These are phyloP conservation scores for Ophion ventricosus DNA, from an alignment of 2,888 invertebrate genomes.

Conservation along the genomic window DNA sequence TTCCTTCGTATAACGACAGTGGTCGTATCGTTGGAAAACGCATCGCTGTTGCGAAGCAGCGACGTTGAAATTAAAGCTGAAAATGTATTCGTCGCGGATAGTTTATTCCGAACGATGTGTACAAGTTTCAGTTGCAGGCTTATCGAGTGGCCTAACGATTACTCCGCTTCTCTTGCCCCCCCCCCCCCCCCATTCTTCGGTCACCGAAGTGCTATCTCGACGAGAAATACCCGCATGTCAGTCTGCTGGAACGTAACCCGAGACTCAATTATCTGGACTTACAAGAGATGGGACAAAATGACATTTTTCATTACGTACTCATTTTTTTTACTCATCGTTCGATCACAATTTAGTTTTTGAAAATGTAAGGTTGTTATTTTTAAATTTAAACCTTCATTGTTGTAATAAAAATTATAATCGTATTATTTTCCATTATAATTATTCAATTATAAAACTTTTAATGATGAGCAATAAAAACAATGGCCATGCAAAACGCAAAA, in stretches of 20 bases:
- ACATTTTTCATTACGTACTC: background rate
- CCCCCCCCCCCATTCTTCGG: background rate
- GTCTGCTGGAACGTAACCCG: slow-evolving; percentile 1
- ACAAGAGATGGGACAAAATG: background rate
- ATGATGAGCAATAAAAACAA: too few species aligned
- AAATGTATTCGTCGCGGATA: background rate
- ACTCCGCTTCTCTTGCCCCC: background rate
- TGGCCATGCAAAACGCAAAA: too few species aligned
- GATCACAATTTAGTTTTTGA: background rate
- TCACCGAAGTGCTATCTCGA: slow-evolving; percentile 17
- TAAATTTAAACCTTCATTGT: background rate
- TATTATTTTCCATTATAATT: too few species aligned
- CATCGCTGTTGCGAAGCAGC: slow-evolving; percentile 20
- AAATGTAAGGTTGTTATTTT: background rate
- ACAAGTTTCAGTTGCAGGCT: background rate
- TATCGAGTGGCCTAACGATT: background rate
- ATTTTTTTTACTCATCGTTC: too few species aligned
- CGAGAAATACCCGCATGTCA: background rate
- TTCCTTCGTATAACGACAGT: slow-evolving; percentile 53
- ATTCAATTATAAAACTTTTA: too few species aligned
- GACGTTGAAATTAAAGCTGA: slow-evolving; percentile 15
- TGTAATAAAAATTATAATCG: too few species aligned
- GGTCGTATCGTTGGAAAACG: slow-evolving; percentile 57
- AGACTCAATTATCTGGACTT: background rate
- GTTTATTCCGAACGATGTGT: background rate